phyloP scores from a whole-genome alignment of 2,888 invertebrate species.

The Augiades crinisus region DNA sequence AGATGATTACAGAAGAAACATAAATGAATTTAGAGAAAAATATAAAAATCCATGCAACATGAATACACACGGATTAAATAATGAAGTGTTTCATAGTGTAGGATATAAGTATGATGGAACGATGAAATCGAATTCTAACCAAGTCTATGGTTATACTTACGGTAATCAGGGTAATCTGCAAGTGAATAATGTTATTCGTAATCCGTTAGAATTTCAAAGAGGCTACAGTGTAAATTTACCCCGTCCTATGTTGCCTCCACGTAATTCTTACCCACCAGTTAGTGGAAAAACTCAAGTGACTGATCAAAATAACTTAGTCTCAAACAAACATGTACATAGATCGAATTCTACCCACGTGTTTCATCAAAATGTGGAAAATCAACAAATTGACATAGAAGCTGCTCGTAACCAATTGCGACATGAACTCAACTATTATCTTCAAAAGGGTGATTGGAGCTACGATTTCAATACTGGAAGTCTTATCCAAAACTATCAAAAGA shows the following conservation, averaged over 20 bases:
- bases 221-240: conserved; percentile 80
- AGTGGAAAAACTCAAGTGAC: conserved; percentile 79
- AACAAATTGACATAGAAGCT: conserved; percentile 69
- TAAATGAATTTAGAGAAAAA: conserved; percentile 83
- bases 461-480: conserved; percentile 74
- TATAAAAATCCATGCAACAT: conserved; percentile 80
- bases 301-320: conserved; percentile 73
- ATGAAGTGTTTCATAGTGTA: conserved; percentile 73
- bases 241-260: conserved; percentile 82
- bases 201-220: conserved; percentile 80
- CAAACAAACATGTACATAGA: conserved; percentile 81
- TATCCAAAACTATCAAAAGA: conserved; percentile 76
- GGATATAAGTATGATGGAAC: conserved; percentile 70
- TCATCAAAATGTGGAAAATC: conserved; percentile 67
- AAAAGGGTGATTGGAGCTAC: conserved; percentile 78
- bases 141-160: conserved; percentile 77
- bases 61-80: conserved; percentile 57
- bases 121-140: conserved; percentile 67
- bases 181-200: conserved; percentile 75
- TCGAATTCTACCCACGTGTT: conserved; percentile 83
- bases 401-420: conserved; percentile 72
- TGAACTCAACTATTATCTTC: conserved; percentile 72
- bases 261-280: conserved; percentile 83
- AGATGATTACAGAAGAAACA: conserved; percentile 81
- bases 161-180: conserved; percentile 79